Percentiles rank a stretch among this genome's conserved stretches.
Evolutionary conservation across 2,797 vertebrate genomes (phyloP).

Genomic region (Lagorchestes hirsutus): DNA sequence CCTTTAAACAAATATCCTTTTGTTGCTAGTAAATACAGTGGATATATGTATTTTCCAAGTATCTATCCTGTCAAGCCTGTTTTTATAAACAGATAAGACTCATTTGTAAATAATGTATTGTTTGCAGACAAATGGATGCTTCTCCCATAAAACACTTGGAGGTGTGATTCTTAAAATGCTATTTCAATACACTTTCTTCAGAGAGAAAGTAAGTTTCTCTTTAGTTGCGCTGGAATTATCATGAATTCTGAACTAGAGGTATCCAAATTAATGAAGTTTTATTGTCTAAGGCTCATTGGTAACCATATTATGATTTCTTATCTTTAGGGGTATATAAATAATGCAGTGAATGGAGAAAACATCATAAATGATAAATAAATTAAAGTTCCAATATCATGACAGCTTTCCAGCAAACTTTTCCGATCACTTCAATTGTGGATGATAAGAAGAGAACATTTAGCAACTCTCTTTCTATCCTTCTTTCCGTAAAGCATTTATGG

Average conservation of each 20-base stretch:
- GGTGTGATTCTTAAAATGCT: not conserved
- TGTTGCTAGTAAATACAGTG: not conserved
- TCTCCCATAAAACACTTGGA: not conserved
- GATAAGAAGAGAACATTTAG: constrained; percentile 10
- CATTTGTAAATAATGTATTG: not conserved
- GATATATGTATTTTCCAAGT: not conserved
- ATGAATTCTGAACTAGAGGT: not conserved
- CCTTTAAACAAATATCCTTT: not conserved
- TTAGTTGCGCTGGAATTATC: not conserved
- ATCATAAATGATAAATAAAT: constrained; percentile 6
- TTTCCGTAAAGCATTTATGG: constrained; percentile 28
- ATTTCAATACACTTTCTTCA: not conserved
- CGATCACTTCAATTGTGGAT: constrained; percentile 21
- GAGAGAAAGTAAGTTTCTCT: not conserved
- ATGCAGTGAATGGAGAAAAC: not conserved
- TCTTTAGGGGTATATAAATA: constrained; percentile 29
- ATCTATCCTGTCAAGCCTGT: not conserved
- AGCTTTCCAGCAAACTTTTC: not conserved
- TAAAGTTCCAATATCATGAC: constrained; percentile 36
- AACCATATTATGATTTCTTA: not conserved
- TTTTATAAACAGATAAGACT: not conserved
- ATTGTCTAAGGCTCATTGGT: not conserved
- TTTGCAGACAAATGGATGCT: not conserved
- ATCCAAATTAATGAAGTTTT: constrained; percentile 17
- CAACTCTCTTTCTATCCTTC: constrained; percentile 18